These are phyloP conservation scores for Emesis russula DNA, from an alignment of 2,888 invertebrate species.

Conservation along the genomic window DNA sequence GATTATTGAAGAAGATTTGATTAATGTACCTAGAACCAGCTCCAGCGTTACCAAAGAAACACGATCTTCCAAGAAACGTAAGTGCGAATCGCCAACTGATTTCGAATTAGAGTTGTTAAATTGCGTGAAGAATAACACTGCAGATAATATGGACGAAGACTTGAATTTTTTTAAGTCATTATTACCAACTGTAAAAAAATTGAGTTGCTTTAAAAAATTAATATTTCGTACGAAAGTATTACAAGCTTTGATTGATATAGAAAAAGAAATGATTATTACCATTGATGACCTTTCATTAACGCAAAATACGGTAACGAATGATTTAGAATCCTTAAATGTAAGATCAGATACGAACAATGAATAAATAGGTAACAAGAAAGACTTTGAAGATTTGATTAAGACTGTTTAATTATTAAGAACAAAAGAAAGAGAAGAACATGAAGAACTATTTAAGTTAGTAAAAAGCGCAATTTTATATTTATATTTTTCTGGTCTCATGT, in stretches of 20 bases:
- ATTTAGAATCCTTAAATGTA: slow-evolving; percentile 80
- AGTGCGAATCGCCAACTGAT: slow-evolving; percentile 79
- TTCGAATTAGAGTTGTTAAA: slow-evolving; percentile 83
- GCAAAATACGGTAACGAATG: slow-evolving; percentile 82
- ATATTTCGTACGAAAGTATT: slow-evolving; percentile 84
- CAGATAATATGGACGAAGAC: slow-evolving; percentile 80
- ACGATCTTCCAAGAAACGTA: slow-evolving; percentile 81
- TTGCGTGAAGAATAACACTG: slow-evolving; percentile 79
- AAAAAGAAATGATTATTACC: slow-evolving; percentile 82
- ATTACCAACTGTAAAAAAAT: slow-evolving; percentile 82
- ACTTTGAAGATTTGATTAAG: too few species aligned
- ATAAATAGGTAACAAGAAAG: too few species aligned
- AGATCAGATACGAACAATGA: slow-evolving; percentile 61
- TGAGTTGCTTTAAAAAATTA: slow-evolving; percentile 81
- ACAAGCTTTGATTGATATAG: slow-evolving; percentile 80
- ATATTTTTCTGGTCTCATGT: slow-evolving; percentile 81
- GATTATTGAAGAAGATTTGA: slow-evolving; percentile 66
- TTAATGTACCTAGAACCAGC: slow-evolving; percentile 58
- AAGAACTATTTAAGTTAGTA: slow-evolving; percentile 82
- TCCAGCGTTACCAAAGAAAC: slow-evolving; percentile 67
- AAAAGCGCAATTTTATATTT: slow-evolving; percentile 83
- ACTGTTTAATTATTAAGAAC: too few species aligned
- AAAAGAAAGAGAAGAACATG: slow-evolving; percentile 82
- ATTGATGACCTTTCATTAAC: slow-evolving; percentile 82
- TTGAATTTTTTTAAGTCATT: slow-evolving; percentile 84